Conservation (phyloP, 2,797 vertebrate species). For the Oreonectes daqikongensis region DNA sequence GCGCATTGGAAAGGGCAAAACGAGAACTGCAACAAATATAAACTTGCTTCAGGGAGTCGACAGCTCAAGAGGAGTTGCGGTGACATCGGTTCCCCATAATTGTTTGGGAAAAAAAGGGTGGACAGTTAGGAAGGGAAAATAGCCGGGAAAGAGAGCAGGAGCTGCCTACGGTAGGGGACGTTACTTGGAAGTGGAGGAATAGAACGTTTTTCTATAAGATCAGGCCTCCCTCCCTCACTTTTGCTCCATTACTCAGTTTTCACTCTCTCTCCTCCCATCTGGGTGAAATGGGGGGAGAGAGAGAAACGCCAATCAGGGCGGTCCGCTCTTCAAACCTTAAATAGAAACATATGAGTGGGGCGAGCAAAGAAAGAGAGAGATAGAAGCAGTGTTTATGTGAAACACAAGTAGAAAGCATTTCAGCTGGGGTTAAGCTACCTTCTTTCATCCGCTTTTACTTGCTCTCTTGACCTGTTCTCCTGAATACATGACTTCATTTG, state of each 20-base stretch:
- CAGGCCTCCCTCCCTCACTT: slow-evolving; percentile 78
- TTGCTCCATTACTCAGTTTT: slow-evolving; percentile 68
- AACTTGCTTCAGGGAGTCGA: slow-evolving; percentile 52
- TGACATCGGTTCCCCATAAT: slow-evolving; percentile 54
- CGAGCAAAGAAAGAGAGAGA: slow-evolving; percentile 54
- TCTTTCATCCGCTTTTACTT: slow-evolving; percentile 22
- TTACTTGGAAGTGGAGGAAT: slow-evolving; percentile 70
- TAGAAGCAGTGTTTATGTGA: slow-evolving; percentile 87
- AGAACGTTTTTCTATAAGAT: slow-evolving; percentile 76
- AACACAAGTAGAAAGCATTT: slow-evolving; percentile 85
- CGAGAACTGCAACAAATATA: slow-evolving; percentile 46
- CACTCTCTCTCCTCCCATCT: slow-evolving; percentile 73
- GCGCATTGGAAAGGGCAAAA: slow-evolving; percentile 78
- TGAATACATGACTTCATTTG: background rate
- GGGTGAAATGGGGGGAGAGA: slow-evolving; percentile 79
- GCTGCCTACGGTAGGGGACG: slow-evolving; percentile 69
- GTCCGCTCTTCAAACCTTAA: slow-evolving; percentile 93
- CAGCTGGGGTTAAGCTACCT: slow-evolving; percentile 60
- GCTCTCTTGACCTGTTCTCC: slow-evolving; percentile 27
- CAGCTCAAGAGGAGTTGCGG: slow-evolving; percentile 39
- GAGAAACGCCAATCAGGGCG: slow-evolving; percentile 91
- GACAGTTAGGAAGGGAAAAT: slow-evolving; percentile 42
- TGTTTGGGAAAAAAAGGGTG: slow-evolving; percentile 8
- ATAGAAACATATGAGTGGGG: slow-evolving; percentile 99
- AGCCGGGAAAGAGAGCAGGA: slow-evolving; percentile 59